phyloP scores from a whole-genome alignment of 2,113 vertebrate species.

The Marmota monax region DNA sequence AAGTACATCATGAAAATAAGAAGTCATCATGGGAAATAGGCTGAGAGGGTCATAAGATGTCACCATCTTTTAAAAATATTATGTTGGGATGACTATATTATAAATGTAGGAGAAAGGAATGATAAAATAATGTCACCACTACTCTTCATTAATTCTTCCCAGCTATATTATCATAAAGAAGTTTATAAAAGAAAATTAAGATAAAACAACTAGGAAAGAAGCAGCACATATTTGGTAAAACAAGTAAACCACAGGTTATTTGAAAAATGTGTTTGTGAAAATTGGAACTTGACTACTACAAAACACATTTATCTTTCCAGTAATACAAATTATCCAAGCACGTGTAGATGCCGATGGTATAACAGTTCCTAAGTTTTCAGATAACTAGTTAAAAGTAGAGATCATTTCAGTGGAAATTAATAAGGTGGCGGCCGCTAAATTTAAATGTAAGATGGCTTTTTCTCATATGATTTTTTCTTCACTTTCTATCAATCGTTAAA shows the following conservation, averaged over 20 bases:
- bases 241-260: not conserved
- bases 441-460: not conserved
- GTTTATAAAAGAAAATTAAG: not conserved
- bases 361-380: not conserved
- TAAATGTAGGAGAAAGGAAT: not conserved
- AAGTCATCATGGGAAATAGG: not conserved
- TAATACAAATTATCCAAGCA: not conserved
- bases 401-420: not conserved
- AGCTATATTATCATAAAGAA: not conserved
- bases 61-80: not conserved
- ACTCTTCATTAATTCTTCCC: not conserved
- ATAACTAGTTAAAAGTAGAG: not conserved
- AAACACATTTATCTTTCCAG: not conserved
- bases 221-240: not conserved
- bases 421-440: not conserved
- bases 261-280: conserved; percentile 23
- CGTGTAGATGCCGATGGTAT: not conserved
- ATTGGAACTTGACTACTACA: not conserved
- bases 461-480: not conserved
- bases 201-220: not conserved
- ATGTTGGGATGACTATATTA: not conserved
- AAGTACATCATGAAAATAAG: not conserved
- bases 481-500: not conserved
- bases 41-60: not conserved
- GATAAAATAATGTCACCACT: not conserved